Base-by-base conservation (phyloP, 1,140 invertebrate genomes). In the Zaprionus kolodkinae region DNA sequence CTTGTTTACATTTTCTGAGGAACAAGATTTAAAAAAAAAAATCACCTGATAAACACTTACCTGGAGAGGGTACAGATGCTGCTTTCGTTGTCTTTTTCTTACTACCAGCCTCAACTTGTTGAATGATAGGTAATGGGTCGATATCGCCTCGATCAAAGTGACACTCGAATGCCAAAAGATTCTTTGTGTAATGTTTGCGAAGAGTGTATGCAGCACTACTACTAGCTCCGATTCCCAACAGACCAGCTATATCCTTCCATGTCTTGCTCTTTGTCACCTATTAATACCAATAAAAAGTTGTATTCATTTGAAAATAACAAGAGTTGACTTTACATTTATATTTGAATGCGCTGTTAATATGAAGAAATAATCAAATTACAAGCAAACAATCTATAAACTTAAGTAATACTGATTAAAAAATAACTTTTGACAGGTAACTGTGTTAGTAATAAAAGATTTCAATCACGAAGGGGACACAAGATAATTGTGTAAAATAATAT, bases 181-280 rank as follows among this genome's bases (percentile, higher is more conserved):
- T 98, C 93, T 99, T 99, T 65, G 98, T 99, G 93, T 99, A 99
- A 93, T 99, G 98, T 93, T 99, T 99, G 38, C 98, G 95, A 52
- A 99, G 94, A 25, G 98, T 99, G 91, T 99, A 99, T 1, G 98
- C 98, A 50, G 98, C 98, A 92, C 97, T 99, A 72, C 98, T 99
- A 50, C 98, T 99, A 12, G 97, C 97, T 52, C 98, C 98, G 78
- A 99, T 98, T 38, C 97, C 98, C 62, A 99, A 94, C 60, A 97
- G 93, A 45, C 97, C 97, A 55, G 98, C 98, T 81, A 99, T 98
- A 93, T 99, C 98, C 93, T 99, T 99, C 99, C 99, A 99, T 68
- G 97, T 97, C 93, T 99, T 99, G 91, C 97, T 97, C 94, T 99
- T 99, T 36, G 97, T 99, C 71, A 99, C 98, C 98, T 99, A 33